Base-by-base conservation (phyloP, 2,797 vertebrate genomes). In the Clarias laeviceps region DNA sequence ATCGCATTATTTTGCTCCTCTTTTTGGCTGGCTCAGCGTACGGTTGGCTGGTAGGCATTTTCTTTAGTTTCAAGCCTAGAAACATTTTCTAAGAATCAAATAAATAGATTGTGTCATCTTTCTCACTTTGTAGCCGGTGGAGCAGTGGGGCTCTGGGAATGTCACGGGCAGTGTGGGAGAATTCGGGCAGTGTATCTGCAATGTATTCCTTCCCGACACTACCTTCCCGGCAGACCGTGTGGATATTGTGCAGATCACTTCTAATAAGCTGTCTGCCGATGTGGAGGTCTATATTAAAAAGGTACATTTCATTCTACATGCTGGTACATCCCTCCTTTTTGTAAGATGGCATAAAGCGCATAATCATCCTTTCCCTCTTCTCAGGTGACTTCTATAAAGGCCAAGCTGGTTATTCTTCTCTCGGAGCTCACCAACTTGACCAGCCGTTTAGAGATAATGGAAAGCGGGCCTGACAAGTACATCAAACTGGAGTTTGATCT, bases 401-500 rank as follows among this genome's bases (percentile, higher is more conserved):
- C 91, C 37, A 91, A 82, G 88, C 91, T 98, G 86, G 90, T 84
- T 3, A 4, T 93, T 1, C 96, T 96, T 87, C 93, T 97, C 88
- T 85, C 94, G 84, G 92, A 92, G 50, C 93, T 97, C 77, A 20
- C n/a, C 7, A 95, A 95, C 62, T 89, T 97, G 83, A 96, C 94
- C 0, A 0, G 90, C 15, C 93, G 91, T 89, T 87, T 97, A 84
- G 88, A 92, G 79, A 61, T 92, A 57, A 89, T 98, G 93, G 94
- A 96, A 88, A 87, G 50, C 11, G 91, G 85, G 17, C 68, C 90
- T 4, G 68, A 96, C 83, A 92, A 94, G 68, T 97, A 95, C 89
- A 94, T 96, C 5, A 94, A 95, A 80, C 90, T 97, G 90, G 97
- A 98, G 91, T 98, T 98, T 83, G 93, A 96, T 87, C 82, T 96